Base-by-base conservation (phyloP, 2,888 invertebrate species). In the Maniola hyperantus region DNA sequence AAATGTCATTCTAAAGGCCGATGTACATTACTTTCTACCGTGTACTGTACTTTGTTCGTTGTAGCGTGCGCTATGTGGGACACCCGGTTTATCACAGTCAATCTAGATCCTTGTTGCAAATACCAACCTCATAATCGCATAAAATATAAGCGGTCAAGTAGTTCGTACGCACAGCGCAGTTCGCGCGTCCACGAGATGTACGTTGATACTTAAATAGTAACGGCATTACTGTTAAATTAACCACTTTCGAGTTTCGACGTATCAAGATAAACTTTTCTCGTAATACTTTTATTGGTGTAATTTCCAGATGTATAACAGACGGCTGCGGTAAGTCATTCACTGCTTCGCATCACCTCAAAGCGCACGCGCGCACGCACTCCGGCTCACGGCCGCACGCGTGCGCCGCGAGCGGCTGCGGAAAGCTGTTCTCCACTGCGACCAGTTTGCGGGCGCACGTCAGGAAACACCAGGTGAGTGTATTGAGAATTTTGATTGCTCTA, bases 251-350 rank as follows among this genome's bases (percentile, higher is more conserved):
- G 10, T 13, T 42, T 42, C 2, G 4, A 13, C 42, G 42, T 42
- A 42, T 42, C 42, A 13, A 42, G 13, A 42, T 13, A 42, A 36
- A 42, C 42, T 42, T 42, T 10, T 42, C 42, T 42, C 13, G 2
- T 42, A 39, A 42, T 42, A 42, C 15, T 18, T 7, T 15, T 6
- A 8, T 48, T 15, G 4, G 7, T 46, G 15, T 5, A 11, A 26
- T 51, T 67, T 59, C 0, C 78, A 97, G 97, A 86, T 98, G 98
- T 83, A 92, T 93, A 55, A 95, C 95, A 79, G 94, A 95, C 72
- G 97, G 96, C 6, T 98, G 98, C 83, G 97, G 97, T 50, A 98
- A 98, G 83, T 96, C 97, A 0, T 99, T 99, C 87, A 97, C 97
- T 1, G 98, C 98, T 20, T 97, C 97, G 58, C 98, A 99, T 87